These are phyloP conservation scores for Pyrgus malvae DNA, from an alignment of 2,888 invertebrate species.

Conservation along the genomic window DNA sequence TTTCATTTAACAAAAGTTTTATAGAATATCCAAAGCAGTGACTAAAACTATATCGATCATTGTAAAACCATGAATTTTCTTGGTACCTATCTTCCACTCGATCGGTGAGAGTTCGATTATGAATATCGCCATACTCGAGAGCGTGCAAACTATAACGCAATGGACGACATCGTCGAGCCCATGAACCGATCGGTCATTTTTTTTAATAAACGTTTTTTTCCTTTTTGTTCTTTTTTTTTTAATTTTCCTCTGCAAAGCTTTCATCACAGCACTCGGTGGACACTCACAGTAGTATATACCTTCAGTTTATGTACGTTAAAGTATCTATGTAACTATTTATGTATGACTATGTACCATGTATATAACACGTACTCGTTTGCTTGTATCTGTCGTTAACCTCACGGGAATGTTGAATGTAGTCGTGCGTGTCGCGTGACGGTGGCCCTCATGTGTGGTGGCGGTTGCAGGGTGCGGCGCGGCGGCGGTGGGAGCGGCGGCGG, in stretches of 20 bases:
- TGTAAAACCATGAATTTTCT: constrained; percentile 48
- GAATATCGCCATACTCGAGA: constrained; percentile 23
- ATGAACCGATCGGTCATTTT: constrained; percentile 39
- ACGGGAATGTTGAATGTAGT: constrained; percentile 63
- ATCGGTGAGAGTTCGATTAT: constrained; percentile 15
- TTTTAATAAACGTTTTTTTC: constrained; percentile 68
- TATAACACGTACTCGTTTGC: constrained; percentile 64
- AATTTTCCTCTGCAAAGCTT: constrained; percentile 75
- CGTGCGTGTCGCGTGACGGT: constrained; percentile 32
- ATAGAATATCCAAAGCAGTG: constrained; percentile 56
- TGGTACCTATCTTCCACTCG: constrained; percentile 31
- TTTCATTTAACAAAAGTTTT: constrained; percentile 67
- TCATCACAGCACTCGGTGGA: constrained; percentile 80
- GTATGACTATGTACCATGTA: constrained; percentile 46
- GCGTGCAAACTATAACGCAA: constrained; percentile 13
- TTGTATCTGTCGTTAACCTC: constrained; percentile 69
- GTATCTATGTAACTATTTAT: constrained; percentile 35
- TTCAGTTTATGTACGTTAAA: constrained; percentile 44
- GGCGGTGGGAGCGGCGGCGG: constrained; percentile 49
- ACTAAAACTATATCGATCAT: constrained; percentile 57
- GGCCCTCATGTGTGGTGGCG: constrained; percentile 25
- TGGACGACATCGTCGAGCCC: constrained; percentile 34
- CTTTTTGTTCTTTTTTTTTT: constrained; percentile 70
- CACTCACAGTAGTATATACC: constrained; percentile 71
- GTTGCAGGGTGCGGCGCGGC: constrained; percentile 27